Conservation (phyloP, 2,113 vertebrate genomes). For the Rhinoptilus africanus region DNA sequence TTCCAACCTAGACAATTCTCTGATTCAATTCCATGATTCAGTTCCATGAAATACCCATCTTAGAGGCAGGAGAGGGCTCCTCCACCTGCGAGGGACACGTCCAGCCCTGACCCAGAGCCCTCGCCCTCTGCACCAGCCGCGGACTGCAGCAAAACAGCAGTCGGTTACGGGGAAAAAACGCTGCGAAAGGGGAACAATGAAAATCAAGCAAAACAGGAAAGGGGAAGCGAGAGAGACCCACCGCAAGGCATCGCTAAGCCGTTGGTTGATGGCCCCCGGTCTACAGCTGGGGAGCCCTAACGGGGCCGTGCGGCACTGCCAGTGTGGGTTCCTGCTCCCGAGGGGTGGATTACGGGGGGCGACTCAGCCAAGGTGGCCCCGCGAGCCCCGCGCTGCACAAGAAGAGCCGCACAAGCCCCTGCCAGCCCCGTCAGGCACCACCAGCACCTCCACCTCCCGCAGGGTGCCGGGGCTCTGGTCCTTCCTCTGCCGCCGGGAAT, state of each 20-base stretch:
- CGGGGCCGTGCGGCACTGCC: accelerated
- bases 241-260: accelerated
- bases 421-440: not conserved
- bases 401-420: not conserved
- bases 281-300: not conserved
- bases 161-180: not conserved
- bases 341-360: accelerated
- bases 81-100: not conserved
- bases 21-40: not conserved
- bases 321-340: not conserved
- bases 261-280: accelerated
- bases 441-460: not conserved
- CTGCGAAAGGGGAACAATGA: not conserved
- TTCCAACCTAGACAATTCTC: not conserved
- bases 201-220: not conserved
- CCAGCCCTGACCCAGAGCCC: accelerated
- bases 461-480: accelerated
- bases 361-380: not conserved
- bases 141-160: not conserved
- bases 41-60: not conserved
- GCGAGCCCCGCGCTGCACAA: accelerated
- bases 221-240: not conserved
- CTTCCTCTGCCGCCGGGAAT: not conserved
- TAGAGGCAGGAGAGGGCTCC: not conserved
- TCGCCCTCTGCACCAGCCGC: not conserved